phyloP scores from a whole-genome alignment of 2,888 invertebrate species.

The Gastracanthus pulcherrimus region DNA sequence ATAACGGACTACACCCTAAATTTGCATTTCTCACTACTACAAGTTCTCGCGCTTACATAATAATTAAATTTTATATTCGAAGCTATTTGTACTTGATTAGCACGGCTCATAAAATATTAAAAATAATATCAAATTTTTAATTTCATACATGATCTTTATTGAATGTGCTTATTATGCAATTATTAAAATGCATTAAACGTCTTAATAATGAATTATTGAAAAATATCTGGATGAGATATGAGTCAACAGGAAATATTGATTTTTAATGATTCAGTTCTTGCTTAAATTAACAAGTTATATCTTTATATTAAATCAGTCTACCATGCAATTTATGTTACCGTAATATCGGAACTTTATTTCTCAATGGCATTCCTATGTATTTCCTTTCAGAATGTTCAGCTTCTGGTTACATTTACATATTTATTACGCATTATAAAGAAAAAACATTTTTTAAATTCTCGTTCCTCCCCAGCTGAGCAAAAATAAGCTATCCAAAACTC shows the following conservation, averaged over 20 bases:
- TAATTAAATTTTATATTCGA: background rate
- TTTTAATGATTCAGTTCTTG: background rate
- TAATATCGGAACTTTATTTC: constrained; percentile 40
- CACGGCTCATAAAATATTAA: background rate
- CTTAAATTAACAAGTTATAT: constrained; percentile 3
- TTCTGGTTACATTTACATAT: background rate
- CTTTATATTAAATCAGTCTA: constrained; percentile 17
- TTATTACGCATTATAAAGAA: background rate
- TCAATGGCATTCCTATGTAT: constrained; percentile 34
- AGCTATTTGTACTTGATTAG: background rate
- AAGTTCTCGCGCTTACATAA: no score
- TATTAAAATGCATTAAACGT: background rate
- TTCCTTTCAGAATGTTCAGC: constrained; percentile 34
- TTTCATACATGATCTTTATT: background rate
- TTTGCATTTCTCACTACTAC: no score
- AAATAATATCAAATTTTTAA: background rate
- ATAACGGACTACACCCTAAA: no score
- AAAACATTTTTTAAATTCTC: no score
- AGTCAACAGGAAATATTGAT: constrained; percentile 5
- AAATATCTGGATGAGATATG: background rate
- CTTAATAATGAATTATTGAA: background rate
- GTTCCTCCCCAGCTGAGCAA: no score
- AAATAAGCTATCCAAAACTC: no score
- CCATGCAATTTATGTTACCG: constrained; percentile 26
- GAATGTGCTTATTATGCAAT: background rate